These are phyloP conservation scores for Solea senegalensis DNA, from an alignment of 2,113 vertebrate genomes.

Conservation along the genomic window DNA sequence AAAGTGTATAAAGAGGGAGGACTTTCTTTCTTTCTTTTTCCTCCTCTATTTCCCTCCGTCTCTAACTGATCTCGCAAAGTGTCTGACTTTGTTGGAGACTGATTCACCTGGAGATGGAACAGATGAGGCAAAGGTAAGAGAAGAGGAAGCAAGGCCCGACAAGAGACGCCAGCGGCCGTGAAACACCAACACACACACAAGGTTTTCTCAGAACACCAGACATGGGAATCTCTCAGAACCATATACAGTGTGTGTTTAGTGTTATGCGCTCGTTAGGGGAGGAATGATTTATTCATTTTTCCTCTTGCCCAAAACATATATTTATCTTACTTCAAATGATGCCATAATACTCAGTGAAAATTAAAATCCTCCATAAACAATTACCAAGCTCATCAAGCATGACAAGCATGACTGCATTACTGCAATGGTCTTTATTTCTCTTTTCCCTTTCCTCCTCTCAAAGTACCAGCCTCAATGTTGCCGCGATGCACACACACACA, in stretches of 20 bases:
- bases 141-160: too few species aligned
- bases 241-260: slow-evolving; percentile 60
- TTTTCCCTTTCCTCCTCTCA: slow-evolving; percentile 18
- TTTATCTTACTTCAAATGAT: slow-evolving; percentile 12
- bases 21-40: background rate
- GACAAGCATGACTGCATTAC: slow-evolving; percentile 10
- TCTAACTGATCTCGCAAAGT: slow-evolving; percentile 12
- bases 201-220: too few species aligned
- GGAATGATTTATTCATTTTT: slow-evolving; percentile 40
- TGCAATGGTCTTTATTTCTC: slow-evolving; percentile 1
- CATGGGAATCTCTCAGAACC: slow-evolving; percentile 22
- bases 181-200: too few species aligned
- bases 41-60: background rate
- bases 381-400: background rate
- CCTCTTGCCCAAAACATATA: slow-evolving; percentile 2
- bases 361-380: slow-evolving; percentile 12
- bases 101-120: too few species aligned
- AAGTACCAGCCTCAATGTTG: slow-evolving; percentile 31
- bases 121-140: too few species aligned
- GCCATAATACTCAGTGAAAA: slow-evolving; percentile 3
- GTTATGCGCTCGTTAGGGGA: slow-evolving; percentile 31
- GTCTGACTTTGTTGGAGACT: background rate
- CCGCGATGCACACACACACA: slow-evolving; percentile 9
- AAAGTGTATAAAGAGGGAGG: background rate
- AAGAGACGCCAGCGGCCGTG: too few species aligned